Conservation (phyloP, 2,888 invertebrate species). For the Seira ritae region DNA sequence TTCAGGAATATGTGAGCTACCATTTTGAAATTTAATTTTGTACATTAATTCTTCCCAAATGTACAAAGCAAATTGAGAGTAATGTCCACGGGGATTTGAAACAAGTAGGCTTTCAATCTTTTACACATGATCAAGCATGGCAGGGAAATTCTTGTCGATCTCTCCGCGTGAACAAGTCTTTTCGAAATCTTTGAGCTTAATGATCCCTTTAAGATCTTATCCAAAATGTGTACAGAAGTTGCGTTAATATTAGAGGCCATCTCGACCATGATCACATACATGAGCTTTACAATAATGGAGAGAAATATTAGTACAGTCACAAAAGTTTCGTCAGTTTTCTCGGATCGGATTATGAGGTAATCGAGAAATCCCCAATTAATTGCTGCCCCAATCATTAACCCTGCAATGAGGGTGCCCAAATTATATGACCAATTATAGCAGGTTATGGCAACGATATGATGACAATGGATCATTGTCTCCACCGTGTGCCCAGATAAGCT, state of each 20-base stretch:
- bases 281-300: neutral
- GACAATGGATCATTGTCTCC: neutral
- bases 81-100: constrained; percentile 5
- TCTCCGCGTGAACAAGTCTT: neutral
- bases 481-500: no score
- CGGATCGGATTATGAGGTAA: neutral
- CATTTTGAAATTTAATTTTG: neutral
- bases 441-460: constrained; percentile 1
- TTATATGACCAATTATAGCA: constrained; percentile 12
- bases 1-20: no score
- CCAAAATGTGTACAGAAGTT: neutral
- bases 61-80: constrained; percentile 5
- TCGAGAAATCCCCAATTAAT: neutral
- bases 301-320: neutral
- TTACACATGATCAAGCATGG: constrained; percentile 2
- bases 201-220: neutral
- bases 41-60: constrained; percentile 4
- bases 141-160: neutral
- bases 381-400: constrained; percentile 1
- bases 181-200: neutral
- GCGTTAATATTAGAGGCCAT: constrained; percentile 1
- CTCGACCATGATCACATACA: neutral
- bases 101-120: neutral
- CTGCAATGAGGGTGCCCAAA: neutral
- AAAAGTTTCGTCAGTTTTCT: neutral